Evolutionary conservation across 2,797 vertebrate genomes (phyloP), one percentile per base, ranked within the genome.

Genomic region (Enoplosus armatus): DNA sequence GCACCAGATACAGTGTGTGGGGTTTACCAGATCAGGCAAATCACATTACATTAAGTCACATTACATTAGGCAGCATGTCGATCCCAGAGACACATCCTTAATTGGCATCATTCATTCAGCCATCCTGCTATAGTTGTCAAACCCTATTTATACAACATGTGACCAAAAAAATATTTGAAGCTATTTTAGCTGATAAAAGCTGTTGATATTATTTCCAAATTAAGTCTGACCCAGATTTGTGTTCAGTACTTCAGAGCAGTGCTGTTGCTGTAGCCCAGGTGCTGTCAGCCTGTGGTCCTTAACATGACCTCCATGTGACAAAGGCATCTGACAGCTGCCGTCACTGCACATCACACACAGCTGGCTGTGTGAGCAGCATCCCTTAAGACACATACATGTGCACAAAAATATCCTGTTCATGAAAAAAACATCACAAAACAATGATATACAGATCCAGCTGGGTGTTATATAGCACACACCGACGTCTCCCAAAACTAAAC

Each of bases 251-350:
- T 31, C 39, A 10, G 53, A 41, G 56, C 62, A 4, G 29, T 5
- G 27, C n/a, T 64, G 47, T n/a, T n/a, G n/a, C n/a, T n/a, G n/a
- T n/a, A n/a, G n/a, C 56, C 18, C 71, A 68, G 66, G 75, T 63
- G 74, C 64, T 39, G 54, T 48, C 37, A 45, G 37, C 12, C 55
- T 8, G 56, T 5, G 33, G 33, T 58, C 20, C 35, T 58, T 2
- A 58, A 64, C 66, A 3, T 41, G 0, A 37, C 33, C 75, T 66
- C 48, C 37, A 0, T 18, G 12, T 24, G 37, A 59, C 54, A 37
- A 8, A 41, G 62, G 22, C 65, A 5, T 68, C 59, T 67, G 73
- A 75, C 81, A 81, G 83, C 80, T 85, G 86, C 67, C 26, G 26
- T 62, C 77, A 15, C 43, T 29, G 11, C 50, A 45, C 59, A 81